phyloP scores from a whole-genome alignment of 2,888 invertebrate species.

The Aphrophora alni region DNA sequence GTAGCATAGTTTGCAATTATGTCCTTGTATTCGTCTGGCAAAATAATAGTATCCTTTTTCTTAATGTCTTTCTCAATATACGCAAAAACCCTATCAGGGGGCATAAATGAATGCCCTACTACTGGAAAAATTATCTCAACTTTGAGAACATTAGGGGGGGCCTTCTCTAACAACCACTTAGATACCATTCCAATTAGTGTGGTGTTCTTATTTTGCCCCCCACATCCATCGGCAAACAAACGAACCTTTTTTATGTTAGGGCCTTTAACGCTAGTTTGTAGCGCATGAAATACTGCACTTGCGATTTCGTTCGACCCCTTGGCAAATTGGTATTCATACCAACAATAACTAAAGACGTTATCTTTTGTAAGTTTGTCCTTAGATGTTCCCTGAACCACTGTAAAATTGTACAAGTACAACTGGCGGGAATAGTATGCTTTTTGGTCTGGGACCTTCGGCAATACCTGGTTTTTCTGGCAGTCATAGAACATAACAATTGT shows the following conservation, averaged over 20 bases:
- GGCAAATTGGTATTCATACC: conserved; percentile 51
- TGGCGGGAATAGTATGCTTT: conserved; percentile 53
- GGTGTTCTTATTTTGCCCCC: conserved; percentile 36
- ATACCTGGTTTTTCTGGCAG: conserved; percentile 51
- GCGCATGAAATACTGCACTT: conserved; percentile 49
- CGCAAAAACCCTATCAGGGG: conserved; percentile 43
- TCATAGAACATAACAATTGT: conserved; percentile 38
- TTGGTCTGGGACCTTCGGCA: conserved; percentile 54
- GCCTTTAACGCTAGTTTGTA: conserved; percentile 32
- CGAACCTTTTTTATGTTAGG: conserved; percentile 9
- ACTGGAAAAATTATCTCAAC: conserved; percentile 27
- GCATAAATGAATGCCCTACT: conserved; percentile 42
- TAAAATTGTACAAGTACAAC: conserved; percentile 54
- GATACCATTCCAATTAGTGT: conserved; percentile 23
- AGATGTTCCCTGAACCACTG: conserved; percentile 52
- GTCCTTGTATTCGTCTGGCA: conserved; percentile 39
- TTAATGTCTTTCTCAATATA: conserved; percentile 40
- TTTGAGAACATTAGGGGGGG: conserved; percentile 7
- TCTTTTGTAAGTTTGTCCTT: conserved; percentile 46
- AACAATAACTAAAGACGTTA: conserved; percentile 50
- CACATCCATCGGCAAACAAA: conserved; percentile 34
- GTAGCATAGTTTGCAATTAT: conserved; percentile 28
- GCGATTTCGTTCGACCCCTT: conserved; percentile 54
- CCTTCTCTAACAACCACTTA: conserved; percentile 22
- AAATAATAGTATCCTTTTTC: conserved; percentile 38